A percentile compares a stretch with the other conserved stretches of the same genome.
Conservation (phyloP, 2,113 vertebrate species). For the Sander vitreus region DNA sequence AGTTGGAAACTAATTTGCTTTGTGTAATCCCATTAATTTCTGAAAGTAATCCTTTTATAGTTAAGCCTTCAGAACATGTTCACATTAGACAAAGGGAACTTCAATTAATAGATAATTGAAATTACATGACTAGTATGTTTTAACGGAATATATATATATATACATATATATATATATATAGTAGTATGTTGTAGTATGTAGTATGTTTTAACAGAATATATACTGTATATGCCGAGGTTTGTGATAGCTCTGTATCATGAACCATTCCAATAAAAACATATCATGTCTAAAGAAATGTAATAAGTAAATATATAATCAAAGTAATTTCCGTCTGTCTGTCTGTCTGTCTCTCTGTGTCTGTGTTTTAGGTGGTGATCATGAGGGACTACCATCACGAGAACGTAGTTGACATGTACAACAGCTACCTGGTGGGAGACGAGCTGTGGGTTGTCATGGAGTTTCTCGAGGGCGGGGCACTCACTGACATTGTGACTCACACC, state of each 20-base stretch:
- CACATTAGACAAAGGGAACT: conserved; percentile 48
- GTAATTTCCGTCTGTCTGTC: neutral
- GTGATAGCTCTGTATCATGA: neutral
- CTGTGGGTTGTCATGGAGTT: conserved; percentile 99
- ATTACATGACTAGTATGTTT: neutral
- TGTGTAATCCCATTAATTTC: conserved; percentile 73
- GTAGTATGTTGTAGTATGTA: too few relatives aligned
- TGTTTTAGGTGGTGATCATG: conserved; percentile 96
- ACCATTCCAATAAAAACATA: neutral
- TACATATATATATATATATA: too few relatives aligned
- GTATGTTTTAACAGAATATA: neutral
- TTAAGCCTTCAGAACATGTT: conserved; percentile 58
- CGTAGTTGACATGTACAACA: conserved; percentile 99
- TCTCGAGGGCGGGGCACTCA: conserved; percentile 97
- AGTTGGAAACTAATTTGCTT: conserved; percentile 65
- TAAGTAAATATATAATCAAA: too few relatives aligned
- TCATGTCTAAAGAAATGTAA: neutral
- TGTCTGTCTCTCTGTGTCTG: neutral
- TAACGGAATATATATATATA: too few relatives aligned
- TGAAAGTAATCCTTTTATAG: conserved; percentile 72
- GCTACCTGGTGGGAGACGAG: conserved; percentile 96
- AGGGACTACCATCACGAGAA: conserved; percentile 99
- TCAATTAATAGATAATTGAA: conserved; percentile 36
- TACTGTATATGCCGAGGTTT: neutral
- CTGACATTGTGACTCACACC: conserved; percentile 98